A percentile compares a stretch with the other conserved stretches of the same genome.
phyloP scores from a whole-genome alignment of 2,797 vertebrate genomes.

The Meriones psammophilus region DNA sequence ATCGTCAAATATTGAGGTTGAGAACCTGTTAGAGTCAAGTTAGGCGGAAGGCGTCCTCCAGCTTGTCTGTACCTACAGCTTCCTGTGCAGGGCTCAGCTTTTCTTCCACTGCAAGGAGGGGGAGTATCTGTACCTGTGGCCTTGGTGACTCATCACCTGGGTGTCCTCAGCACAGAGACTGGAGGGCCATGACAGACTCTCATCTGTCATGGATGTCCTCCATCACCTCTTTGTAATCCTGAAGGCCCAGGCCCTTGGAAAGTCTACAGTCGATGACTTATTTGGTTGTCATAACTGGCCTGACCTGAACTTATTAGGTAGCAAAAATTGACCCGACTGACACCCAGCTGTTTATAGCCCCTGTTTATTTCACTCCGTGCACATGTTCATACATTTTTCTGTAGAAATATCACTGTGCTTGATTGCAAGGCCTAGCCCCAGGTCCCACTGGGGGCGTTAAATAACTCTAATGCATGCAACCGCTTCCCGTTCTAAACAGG shows the following conservation, averaged over 20 bases:
- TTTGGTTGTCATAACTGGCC: background rate
- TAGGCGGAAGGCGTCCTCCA: background rate
- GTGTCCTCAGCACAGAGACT: too few relatives aligned
- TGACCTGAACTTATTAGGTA: constrained; percentile 45
- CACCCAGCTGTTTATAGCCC: constrained; percentile 33
- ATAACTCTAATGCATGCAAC: background rate
- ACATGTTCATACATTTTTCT: constrained; percentile 29
- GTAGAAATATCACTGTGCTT: constrained; percentile 55
- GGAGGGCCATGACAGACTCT: rapidly evolving
- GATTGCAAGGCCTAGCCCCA: background rate
- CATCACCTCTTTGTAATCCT: background rate
- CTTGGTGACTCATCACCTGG: background rate
- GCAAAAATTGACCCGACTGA: constrained; percentile 55
- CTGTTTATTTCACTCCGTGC: background rate
- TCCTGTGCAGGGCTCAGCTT: background rate
- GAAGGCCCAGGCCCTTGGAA: background rate
- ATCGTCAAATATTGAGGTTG: too few relatives aligned
- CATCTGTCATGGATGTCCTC: rapidly evolving
- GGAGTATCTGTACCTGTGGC: rapidly evolving
- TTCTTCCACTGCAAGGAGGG: background rate
- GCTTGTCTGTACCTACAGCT: rapidly evolving
- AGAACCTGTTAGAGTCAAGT: background rate
- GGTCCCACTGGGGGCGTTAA: background rate
- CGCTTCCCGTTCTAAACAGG: background rate
- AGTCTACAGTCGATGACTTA: background rate